Percentiles rank a stretch among this genome's conserved stretches.
These are phyloP conservation scores for Protonibea diacanthus DNA, from an alignment of 2,797 vertebrate species.

Conservation along the genomic window DNA sequence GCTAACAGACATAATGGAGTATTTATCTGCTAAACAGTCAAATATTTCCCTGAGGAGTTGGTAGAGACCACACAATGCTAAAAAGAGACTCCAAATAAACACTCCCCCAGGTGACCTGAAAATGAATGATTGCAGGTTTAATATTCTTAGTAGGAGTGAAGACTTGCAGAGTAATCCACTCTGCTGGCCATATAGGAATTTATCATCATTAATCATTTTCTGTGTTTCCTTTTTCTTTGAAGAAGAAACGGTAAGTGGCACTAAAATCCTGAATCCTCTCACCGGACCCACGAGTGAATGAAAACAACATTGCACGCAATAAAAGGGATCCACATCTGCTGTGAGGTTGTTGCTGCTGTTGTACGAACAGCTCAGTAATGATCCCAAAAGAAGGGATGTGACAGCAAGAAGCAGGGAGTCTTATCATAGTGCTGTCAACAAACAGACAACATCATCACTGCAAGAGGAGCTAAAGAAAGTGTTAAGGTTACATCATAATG, in stretches of 20 bases:
- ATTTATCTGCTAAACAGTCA: not conserved
- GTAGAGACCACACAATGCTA: not conserved
- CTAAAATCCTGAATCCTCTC: too few relatives aligned
- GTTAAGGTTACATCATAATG: not conserved
- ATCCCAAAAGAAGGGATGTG: not conserved
- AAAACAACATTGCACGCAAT: not conserved
- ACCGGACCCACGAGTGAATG: too few relatives aligned
- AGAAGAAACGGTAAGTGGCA: not conserved
- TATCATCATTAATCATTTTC: not conserved
- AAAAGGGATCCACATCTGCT: not conserved
- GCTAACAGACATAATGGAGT: too few relatives aligned
- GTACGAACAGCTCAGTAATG: not conserved
- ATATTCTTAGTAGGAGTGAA: not conserved
- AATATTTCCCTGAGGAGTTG: not conserved
- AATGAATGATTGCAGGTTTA: not conserved
- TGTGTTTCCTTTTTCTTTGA: not conserved
- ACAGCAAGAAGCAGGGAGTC: not conserved
- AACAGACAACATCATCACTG: not conserved
- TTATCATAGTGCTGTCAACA: not conserved
- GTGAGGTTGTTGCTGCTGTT: not conserved
- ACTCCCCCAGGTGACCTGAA: too few relatives aligned
- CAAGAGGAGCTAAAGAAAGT: not conserved
- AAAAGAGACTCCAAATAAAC: too few relatives aligned
- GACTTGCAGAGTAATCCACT: not conserved
- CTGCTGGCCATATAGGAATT: not conserved